phyloP scores from a whole-genome alignment of 2,113 vertebrate species.

The Eulemur macaco region DNA sequence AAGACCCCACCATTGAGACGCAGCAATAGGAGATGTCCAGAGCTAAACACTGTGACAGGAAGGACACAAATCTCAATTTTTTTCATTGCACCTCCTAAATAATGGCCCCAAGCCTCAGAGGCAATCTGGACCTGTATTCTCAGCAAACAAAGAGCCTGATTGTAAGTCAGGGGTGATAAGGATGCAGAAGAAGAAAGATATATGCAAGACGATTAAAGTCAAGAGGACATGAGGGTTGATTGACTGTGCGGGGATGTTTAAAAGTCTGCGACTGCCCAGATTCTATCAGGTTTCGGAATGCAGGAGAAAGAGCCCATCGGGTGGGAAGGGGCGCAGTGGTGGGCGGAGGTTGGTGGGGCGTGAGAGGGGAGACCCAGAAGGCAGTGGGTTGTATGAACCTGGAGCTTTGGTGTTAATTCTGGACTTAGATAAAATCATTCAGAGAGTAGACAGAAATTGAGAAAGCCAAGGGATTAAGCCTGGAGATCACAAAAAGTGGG shows the following conservation, averaged over 20 bases:
- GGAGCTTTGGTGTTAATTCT: background rate
- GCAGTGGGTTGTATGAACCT: background rate
- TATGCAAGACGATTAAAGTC: background rate
- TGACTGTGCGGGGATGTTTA: background rate
- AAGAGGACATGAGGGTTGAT: background rate
- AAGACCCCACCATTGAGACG: background rate
- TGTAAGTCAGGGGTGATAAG: background rate
- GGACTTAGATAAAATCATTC: background rate
- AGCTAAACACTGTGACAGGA: background rate
- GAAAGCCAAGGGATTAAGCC: background rate
- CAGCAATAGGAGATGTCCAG: background rate
- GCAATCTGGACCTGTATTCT: background rate
- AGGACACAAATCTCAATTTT: background rate
- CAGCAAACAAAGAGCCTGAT: background rate
- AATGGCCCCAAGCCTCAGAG: background rate
- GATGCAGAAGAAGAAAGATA: background rate
- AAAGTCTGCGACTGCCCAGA: background rate
- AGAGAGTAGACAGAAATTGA: background rate
- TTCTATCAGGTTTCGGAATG: background rate
- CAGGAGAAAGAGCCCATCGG: background rate
- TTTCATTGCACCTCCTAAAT: background rate
- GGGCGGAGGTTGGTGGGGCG: too few species aligned
- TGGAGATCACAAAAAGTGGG: background rate
- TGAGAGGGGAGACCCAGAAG: background rate
- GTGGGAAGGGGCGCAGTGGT: background rate